Base-by-base conservation (phyloP, 2,797 vertebrate species). In the Capromys pilorides region DNA sequence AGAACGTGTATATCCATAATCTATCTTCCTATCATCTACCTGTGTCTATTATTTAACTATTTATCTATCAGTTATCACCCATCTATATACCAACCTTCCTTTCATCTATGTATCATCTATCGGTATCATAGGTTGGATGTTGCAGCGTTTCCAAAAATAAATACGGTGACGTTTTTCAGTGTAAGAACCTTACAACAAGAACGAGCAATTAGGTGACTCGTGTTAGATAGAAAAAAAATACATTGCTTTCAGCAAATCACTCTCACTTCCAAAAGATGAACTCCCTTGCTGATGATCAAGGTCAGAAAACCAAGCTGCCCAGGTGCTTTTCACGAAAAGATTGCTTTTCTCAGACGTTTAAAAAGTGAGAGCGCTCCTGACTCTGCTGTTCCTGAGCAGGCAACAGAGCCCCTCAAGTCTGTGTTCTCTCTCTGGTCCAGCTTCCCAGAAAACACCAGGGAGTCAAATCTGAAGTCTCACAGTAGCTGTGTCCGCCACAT, bases 381-480 rank as follows among this genome's bases (percentile, higher is more conserved):
- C 0, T 8, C 71, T 28, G 39, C 6, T 9, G 10, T 10, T 13
- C 6, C 24, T 39, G 18, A 41, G 5, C 1, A 0, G n/a, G 4
- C 57, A 14, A 16, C 31, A n/a, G n/a, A n/a, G n/a, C n/a, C 39
- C 12, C 78, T 33, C 13, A 24, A 14, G 1, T 51, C 19, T 5
- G 4, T 2, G 13, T 26, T 80, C 84, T 41, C 51, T 16, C 21
- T 31, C 8, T n/a, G 2, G 61, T 45, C 39, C 11, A 3, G 7
- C 61, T 24, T 61, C 31, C 36, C 39, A 39, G 57, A 51, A 92
- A 69, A 10, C 33, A 10, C 57, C 13, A 0, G 21, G 1, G 5
- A 90, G 33, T 10, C 33, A 0, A 66, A 2, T 14, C 13, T 1
- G 2, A 31, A 31, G 26, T 8, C 12, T 1, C 8, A 0, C 1